Evolutionary conservation across 1,140 invertebrate genomes (phyloP).

Genomic region (Brachionus calyciflorus): DNA sequence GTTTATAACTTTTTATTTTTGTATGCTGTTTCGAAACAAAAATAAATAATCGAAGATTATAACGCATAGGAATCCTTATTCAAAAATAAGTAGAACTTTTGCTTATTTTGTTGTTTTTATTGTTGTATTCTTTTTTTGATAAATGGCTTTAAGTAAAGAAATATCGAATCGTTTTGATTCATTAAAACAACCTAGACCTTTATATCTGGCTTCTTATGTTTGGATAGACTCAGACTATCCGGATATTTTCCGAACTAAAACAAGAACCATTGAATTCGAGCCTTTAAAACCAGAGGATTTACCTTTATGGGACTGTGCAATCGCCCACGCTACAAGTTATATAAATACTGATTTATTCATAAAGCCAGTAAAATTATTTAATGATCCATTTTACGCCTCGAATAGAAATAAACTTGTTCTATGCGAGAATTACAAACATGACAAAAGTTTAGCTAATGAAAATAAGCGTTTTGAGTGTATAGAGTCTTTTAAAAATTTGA

Average conservation of each 20-base stretch:
- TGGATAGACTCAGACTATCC: constrained; percentile 88
- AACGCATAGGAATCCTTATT: too few relatives aligned
- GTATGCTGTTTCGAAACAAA: too few relatives aligned
- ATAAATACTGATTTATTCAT: constrained; percentile 80
- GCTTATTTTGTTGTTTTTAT: too few relatives aligned
- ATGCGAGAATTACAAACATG: constrained; percentile 74
- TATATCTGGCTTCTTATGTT: constrained; percentile 67
- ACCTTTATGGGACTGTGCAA: constrained; percentile 92
- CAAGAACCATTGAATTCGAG: constrained; percentile 75
- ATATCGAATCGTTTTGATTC: constrained; percentile 15
- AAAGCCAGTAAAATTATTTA: constrained; percentile 80
- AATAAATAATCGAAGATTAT: too few relatives aligned
- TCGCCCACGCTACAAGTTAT: constrained; percentile 68
- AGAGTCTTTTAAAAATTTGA: constrained; percentile 70
- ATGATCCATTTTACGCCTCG: constrained; percentile 79
- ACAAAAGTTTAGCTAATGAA: constrained; percentile 69
- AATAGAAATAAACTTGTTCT: constrained; percentile 82
- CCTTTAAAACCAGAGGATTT: constrained; percentile 74
- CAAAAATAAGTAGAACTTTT: too few relatives aligned
- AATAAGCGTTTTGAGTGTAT: constrained; percentile 75
- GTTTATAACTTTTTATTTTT: too few relatives aligned
- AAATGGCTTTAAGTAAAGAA: constrained; percentile 1
- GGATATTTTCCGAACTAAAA: constrained; percentile 80
- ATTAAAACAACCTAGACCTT: background rate
- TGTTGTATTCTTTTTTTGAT: too few relatives aligned